A percentile compares a stretch with the other conserved stretches of the same genome.
Evolutionary conservation across 2,888 invertebrate species (phyloP).

Genomic region (Crepidodera aurea): DNA sequence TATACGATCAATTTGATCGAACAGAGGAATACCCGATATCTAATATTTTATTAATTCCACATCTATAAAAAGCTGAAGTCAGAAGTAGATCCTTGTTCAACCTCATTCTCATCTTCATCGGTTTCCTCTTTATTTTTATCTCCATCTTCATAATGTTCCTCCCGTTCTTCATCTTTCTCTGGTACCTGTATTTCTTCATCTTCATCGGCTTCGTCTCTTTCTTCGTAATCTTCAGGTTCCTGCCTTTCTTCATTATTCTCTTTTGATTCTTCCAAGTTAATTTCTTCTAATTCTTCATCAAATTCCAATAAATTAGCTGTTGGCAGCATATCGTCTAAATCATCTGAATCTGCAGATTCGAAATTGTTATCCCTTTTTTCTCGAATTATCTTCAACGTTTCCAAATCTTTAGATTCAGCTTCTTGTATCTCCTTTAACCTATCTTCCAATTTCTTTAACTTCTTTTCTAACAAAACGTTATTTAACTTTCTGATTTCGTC

Average conservation of each 20-base stretch:
- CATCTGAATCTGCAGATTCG: not conserved
- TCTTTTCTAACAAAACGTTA: slow-evolving; percentile 29
- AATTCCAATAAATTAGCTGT: not conserved
- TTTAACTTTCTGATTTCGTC: slow-evolving; percentile 20
- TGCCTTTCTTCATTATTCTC: not conserved
- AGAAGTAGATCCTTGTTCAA: not conserved
- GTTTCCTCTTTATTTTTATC: not conserved
- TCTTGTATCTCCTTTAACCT: slow-evolving; percentile 20
- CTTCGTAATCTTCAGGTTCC: not conserved
- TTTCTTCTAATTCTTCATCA: too few relatives aligned
- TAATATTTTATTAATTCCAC: not conserved
- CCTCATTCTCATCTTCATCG: not conserved
- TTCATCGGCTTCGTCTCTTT: not conserved
- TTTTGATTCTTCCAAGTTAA: not conserved
- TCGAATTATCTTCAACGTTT: not conserved
- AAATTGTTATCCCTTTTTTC: not conserved
- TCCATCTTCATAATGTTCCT: not conserved
- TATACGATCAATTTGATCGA: not conserved
- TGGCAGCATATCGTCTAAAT: not conserved
- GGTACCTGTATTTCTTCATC: not conserved
- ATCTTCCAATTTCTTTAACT: slow-evolving; percentile 28
- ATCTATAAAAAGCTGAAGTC: not conserved
- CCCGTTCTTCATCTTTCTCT: not conserved
- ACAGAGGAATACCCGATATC: not conserved
- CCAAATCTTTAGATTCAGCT: slow-evolving; percentile 17